phyloP scores from a whole-genome alignment of 2,113 vertebrate genomes.

The Psammodynastes pulverulentus region DNA sequence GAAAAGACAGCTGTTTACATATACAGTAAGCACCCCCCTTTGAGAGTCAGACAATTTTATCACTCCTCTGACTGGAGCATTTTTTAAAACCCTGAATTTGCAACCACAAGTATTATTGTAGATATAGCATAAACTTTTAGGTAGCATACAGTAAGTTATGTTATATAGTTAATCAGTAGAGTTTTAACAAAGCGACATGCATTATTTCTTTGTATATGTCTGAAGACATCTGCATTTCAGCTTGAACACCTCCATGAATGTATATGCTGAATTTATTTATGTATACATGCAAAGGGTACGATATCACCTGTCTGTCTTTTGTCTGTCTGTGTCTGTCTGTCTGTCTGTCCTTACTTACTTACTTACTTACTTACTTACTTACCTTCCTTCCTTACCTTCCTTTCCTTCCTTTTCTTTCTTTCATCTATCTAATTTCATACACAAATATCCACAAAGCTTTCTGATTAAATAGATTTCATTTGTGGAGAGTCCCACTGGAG shows the following conservation, averaged over 20 bases:
- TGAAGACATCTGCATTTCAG: neutral
- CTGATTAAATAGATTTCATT: neutral
- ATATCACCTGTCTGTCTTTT: neutral
- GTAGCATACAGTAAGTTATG: neutral
- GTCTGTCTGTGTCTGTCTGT: no score
- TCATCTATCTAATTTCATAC: neutral
- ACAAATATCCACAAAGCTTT: neutral
- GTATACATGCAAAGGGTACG: neutral
- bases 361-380: no score
- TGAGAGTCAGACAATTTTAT: neutral
- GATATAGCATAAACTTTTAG: neutral
- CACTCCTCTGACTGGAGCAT: neutral
- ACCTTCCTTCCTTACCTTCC: no score
- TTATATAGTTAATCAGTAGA: neutral
- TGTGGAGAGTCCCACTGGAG: neutral
- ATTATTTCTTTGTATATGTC: neutral
- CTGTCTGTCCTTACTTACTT: no score
- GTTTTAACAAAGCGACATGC: neutral
- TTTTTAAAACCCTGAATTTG: neutral
- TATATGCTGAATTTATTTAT: neutral
- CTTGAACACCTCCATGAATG: neutral
- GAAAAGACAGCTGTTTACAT: neutral
- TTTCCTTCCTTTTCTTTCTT: no score
- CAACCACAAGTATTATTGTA: neutral
- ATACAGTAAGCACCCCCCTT: neutral